phyloP scores from a whole-genome alignment of 2,113 vertebrate species.

The Anarrhichthys ocellatus region DNA sequence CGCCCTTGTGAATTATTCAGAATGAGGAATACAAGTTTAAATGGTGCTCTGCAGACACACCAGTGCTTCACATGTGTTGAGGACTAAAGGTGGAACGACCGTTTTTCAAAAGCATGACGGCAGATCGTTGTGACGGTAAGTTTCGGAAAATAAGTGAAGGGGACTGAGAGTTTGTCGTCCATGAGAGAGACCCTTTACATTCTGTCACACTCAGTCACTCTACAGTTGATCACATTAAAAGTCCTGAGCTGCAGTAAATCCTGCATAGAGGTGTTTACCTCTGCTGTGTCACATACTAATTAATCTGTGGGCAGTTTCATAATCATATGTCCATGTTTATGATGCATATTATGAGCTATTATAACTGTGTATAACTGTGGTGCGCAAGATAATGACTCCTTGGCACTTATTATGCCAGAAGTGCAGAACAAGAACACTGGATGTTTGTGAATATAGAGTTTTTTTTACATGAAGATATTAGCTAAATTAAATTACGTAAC shows the following conservation, averaged over 20 bases:
- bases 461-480: constrained; percentile 1
- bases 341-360: constrained; percentile 56
- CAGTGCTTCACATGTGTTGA: constrained; percentile 60
- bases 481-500: background rate
- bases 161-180: constrained; percentile 37
- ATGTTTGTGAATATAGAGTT: constrained; percentile 1
- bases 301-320: constrained; percentile 59
- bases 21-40: constrained; percentile 72
- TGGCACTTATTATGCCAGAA: background rate
- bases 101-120: constrained; percentile 46
- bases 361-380: constrained; percentile 22
- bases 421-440: constrained; percentile 1
- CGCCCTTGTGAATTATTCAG: constrained; percentile 72
- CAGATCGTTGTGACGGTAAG: constrained; percentile 51
- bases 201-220: constrained; percentile 30
- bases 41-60: constrained; percentile 56
- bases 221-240: constrained; percentile 66
- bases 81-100: constrained; percentile 55
- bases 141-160: constrained; percentile 49
- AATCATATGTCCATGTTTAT: constrained; percentile 71
- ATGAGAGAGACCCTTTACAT: constrained; percentile 42
- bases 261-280: constrained; percentile 52
- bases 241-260: constrained; percentile 63
- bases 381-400: constrained; percentile 48
- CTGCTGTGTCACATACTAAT: constrained; percentile 59